Conservation (phyloP, 1,140 invertebrate genomes). For the Nebria ingens region DNA sequence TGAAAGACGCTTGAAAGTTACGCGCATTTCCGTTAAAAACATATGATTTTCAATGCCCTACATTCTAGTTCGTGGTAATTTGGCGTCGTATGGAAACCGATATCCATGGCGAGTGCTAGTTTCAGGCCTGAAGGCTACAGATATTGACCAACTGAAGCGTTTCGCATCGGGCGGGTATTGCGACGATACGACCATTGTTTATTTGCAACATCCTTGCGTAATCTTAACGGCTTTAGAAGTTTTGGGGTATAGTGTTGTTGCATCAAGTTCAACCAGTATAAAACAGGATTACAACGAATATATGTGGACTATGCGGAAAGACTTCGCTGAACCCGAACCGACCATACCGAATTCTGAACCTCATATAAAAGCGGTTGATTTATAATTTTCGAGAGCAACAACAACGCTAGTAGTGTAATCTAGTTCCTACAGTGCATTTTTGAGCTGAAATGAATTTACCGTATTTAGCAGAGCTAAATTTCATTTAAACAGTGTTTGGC, state of each 20-base stretch:
- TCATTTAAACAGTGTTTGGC: too few species aligned
- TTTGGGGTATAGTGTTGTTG: constrained; percentile 74
- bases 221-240: constrained; percentile 76
- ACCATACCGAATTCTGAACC: constrained; percentile 43
- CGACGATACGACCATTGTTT: constrained; percentile 69
- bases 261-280: constrained; percentile 70
- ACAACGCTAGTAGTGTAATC: constrained; percentile 20
- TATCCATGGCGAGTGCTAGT: constrained; percentile 76
- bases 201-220: constrained; percentile 75
- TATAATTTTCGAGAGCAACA: too few species aligned
- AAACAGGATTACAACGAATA: constrained; percentile 82
- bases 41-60: constrained; percentile 57
- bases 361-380: constrained; percentile 35
- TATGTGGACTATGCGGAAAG: constrained; percentile 86
- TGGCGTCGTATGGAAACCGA: constrained; percentile 71
- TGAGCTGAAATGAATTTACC: too few species aligned
- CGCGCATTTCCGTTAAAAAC: not conserved
- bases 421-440: too few species aligned
- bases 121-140: constrained; percentile 70
- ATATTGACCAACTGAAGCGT: constrained; percentile 67
- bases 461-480: too few species aligned
- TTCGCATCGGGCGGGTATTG: constrained; percentile 72
- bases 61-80: constrained; percentile 76
- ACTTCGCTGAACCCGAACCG: constrained; percentile 70
- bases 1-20: constrained; percentile 8